Conservation (phyloP, 2,113 vertebrate genomes). For the Gopherus flavomarginatus region DNA sequence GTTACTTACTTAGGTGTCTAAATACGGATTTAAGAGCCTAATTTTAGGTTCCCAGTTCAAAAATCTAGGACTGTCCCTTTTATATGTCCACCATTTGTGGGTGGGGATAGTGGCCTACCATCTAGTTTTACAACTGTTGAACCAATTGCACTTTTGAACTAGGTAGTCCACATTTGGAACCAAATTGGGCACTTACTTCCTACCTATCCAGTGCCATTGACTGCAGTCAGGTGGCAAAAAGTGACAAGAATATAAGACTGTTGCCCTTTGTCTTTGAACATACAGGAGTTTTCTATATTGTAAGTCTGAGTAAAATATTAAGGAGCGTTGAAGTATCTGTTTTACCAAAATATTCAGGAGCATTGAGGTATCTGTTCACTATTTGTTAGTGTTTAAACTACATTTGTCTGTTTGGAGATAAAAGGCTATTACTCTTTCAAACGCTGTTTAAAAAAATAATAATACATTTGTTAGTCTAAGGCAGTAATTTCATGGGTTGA, state of each 20-base stretch:
- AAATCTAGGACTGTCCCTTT: not conserved
- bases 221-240: constrained; percentile 55
- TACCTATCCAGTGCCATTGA: constrained; percentile 48
- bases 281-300: constrained; percentile 36
- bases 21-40: not conserved
- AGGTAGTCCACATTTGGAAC: constrained; percentile 30
- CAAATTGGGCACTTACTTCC: constrained; percentile 46
- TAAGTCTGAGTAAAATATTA: not conserved
- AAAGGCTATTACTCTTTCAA: not conserved
- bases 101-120: constrained; percentile 26
- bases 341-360: not conserved
- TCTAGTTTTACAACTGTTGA: constrained; percentile 30
- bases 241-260: not conserved
- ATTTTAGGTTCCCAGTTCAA: not conserved
- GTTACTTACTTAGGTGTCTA: not conserved
- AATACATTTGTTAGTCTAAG: not conserved
- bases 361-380: not conserved
- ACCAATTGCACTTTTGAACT: constrained; percentile 33
- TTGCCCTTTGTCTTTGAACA: constrained; percentile 44
- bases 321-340: not conserved
- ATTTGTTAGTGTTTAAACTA: not conserved
- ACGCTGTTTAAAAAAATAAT: not conserved
- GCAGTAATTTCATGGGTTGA: not conserved
- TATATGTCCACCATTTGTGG: not conserved
- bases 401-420: not conserved